These are phyloP conservation scores for Rallus crepitans DNA, from an alignment of 2,797 vertebrate genomes.

Conservation along the genomic window DNA sequence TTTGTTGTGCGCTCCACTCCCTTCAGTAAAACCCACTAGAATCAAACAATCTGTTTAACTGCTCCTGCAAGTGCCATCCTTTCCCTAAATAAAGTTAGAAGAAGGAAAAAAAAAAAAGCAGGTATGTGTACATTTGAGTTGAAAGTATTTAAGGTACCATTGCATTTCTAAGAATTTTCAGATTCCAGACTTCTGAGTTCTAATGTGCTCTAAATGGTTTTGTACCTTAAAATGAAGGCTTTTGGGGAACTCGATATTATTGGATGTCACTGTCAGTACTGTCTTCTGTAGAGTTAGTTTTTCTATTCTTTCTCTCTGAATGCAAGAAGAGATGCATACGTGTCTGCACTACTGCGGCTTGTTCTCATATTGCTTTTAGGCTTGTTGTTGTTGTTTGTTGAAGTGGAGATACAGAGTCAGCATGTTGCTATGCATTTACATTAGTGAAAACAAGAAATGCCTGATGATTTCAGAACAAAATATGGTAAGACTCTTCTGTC, in stretches of 20 bases:
- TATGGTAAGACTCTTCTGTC: background rate
- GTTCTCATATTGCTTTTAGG: background rate
- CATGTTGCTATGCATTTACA: background rate
- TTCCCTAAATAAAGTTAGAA: background rate
- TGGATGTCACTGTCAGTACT: background rate
- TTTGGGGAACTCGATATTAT: background rate
- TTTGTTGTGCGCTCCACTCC: background rate
- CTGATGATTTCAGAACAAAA: background rate
- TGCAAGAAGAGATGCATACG: accelerated
- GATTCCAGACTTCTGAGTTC: background rate
- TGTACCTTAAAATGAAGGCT: background rate
- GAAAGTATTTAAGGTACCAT: background rate
- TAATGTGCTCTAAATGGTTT: background rate
- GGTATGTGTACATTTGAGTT: background rate
- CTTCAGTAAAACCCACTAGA: background rate
- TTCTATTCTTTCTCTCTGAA: accelerated
- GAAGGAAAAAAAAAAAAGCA: background rate
- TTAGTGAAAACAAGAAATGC: background rate
- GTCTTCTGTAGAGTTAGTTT: background rate
- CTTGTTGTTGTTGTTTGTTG: background rate
- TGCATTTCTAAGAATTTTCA: background rate
- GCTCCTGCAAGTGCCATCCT: background rate
- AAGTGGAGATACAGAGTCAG: background rate
- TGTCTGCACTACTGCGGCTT: background rate
- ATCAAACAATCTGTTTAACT: background rate